Base-by-base conservation (phyloP, 2,888 invertebrate genomes). In the Lobophora halterata region DNA sequence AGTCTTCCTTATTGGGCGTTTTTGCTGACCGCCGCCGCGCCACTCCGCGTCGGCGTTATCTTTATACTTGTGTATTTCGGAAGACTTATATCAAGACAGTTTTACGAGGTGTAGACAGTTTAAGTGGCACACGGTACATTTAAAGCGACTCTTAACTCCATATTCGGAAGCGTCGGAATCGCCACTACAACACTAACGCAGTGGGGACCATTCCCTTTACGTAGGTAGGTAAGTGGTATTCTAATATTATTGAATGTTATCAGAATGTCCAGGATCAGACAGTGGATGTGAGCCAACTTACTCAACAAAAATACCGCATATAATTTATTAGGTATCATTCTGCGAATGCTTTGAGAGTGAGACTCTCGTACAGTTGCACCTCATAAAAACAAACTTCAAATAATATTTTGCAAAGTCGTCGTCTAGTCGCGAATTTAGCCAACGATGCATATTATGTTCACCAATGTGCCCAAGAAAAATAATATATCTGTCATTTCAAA, bases 251-350 rank as follows among this genome's bases (percentile, higher is more conserved):
- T 59, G 55, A 58, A 53, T 68, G 65, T 75, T 75, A 76, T 52
- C 71, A 64, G 61, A 67, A 68, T 65, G 60, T 67, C 61, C 71
- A 71, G 71, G 57, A 70, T 62, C 65, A 67, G 65, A 64, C 67
- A 70, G 71, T 85, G 86, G 86, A 72, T 65, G 53, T 41, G 71
- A 77, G 86, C 86, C 86, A 87, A 85, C 59, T 69, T 71, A 65
- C 61, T 64, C 67, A 70, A 78, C 77, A 78, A 82, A 85, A 86
- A 86, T 86, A 85, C 78, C 79, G 65, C 74, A 65, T 74, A 76
- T 82, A 83, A 86, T 80, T 86, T 83, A 83, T 86, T 75, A 63
- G 61, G 62, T 74, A 79, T 72, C 72, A 80, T 80, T 83, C 78
- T 79, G 75, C 77, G 71, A 71, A 78, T 82, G 65, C 69, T 70